Evolutionary conservation across 2,113 vertebrate species (phyloP).

Genomic region (Mustela nigripes): DNA sequence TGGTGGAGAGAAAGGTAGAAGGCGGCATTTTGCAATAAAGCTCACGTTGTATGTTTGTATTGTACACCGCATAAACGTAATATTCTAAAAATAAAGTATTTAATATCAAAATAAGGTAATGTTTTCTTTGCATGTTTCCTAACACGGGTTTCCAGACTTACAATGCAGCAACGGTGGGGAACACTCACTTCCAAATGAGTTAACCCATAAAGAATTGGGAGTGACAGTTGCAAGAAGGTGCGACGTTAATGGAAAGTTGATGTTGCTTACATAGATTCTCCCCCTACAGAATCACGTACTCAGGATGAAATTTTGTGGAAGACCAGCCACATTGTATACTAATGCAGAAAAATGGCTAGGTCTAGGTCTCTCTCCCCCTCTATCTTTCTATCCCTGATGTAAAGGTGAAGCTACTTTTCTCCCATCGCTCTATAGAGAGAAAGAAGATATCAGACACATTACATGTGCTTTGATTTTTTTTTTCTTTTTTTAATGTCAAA

Average conservation of each 20-base stretch:
- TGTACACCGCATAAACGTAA: not conserved
- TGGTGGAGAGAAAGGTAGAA: not conserved
- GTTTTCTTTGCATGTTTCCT: conserved; percentile 51
- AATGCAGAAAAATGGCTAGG: not conserved
- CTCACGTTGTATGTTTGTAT: not conserved
- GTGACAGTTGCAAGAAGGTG: not conserved
- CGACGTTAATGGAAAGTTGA: not conserved
- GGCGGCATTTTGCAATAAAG: not conserved
- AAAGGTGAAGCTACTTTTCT: conserved; percentile 13
- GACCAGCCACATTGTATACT: not conserved
- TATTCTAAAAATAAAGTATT: conserved; percentile 39
- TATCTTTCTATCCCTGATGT: conserved; percentile 46
- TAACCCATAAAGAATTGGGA: not conserved
- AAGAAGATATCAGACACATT: conserved; percentile 56
- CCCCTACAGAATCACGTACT: not conserved
- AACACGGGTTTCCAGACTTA: not conserved
- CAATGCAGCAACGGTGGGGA: not conserved
- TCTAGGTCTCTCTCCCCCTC: not conserved
- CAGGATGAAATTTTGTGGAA: not conserved
- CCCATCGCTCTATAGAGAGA: not conserved
- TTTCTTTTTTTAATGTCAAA: conserved; percentile 68
- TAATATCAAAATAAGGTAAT: not conserved
- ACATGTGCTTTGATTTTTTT: conserved; percentile 61
- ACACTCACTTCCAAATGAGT: conserved; percentile 23
- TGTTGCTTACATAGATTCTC: not conserved